These are phyloP conservation scores for Corapipo altera DNA, from an alignment of 2,113 vertebrate genomes.

Conservation along the genomic window DNA sequence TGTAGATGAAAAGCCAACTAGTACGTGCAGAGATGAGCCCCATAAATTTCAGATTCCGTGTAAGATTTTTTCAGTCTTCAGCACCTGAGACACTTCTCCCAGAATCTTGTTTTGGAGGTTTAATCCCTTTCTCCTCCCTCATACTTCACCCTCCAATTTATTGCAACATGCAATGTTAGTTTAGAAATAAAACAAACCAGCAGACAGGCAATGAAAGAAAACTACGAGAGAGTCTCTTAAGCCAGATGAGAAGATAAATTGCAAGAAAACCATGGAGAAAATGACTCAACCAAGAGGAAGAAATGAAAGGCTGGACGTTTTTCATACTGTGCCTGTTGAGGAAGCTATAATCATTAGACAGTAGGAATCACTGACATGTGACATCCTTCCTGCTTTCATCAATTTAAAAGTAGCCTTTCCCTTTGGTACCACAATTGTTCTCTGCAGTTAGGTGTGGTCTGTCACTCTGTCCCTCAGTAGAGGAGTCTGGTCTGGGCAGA, in stretches of 20 bases:
- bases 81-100: background rate
- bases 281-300: background rate
- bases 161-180: background rate
- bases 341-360: conserved; percentile 21
- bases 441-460: background rate
- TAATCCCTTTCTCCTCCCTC: background rate
- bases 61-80: background rate
- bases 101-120: background rate
- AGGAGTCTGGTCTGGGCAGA: background rate
- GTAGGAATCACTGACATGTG: background rate
- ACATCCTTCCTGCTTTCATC: conserved; percentile 15
- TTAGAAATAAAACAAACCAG: background rate
- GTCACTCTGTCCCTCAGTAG: background rate
- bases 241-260: background rate
- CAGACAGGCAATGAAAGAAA: background rate
- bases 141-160: background rate
- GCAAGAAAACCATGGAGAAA: background rate
- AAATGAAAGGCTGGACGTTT: background rate
- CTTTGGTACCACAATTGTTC: background rate
- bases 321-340: background rate
- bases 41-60: background rate
- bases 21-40: background rate
- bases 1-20: background rate
- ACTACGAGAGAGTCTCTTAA: background rate
- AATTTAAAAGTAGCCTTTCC: background rate